Evolutionary conservation across 1,140 invertebrate species (phyloP).

Genomic region (Ceratoteleas bidentatus): DNA sequence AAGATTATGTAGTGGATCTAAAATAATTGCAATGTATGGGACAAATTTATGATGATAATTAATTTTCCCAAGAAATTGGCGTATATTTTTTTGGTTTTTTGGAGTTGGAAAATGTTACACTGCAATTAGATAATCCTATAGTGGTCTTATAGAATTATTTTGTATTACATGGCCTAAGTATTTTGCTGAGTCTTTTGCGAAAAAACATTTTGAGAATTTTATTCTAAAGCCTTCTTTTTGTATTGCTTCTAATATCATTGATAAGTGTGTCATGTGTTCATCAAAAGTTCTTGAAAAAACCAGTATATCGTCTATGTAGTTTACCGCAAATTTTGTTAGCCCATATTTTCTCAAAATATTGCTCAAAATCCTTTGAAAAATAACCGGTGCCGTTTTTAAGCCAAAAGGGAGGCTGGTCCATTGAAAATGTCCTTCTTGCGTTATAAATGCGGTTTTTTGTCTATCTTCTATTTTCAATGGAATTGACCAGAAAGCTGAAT

Average conservation of each 20-base stretch:
- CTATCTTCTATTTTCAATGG: constrained; percentile 70
- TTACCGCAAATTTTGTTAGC: constrained; percentile 45
- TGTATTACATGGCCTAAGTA: constrained; percentile 41
- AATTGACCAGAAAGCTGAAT: constrained; percentile 78
- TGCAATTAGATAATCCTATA: constrained; percentile 56
- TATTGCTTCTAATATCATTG: constrained; percentile 46
- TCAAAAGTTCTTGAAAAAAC: constrained; percentile 61
- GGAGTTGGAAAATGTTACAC: constrained; percentile 55
- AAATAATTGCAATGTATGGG: constrained; percentile 18
- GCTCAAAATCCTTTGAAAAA: constrained; percentile 50
- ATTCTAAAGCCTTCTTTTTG: constrained; percentile 45
- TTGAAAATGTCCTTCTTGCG: constrained; percentile 63
- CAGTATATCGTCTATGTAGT: constrained; percentile 61
- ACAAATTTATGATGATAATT: constrained; percentile 55
- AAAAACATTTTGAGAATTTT: constrained; percentile 43
- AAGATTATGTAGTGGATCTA: constrained; percentile 56
- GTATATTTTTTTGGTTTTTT: constrained; percentile 49
- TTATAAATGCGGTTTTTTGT: constrained; percentile 70
- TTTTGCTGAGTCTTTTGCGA: constrained; percentile 13
- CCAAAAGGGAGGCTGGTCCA: constrained; percentile 68
- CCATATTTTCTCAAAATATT: constrained; percentile 64
- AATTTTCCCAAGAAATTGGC: constrained; percentile 64
- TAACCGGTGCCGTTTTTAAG: constrained; percentile 64
- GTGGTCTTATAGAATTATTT: constrained; percentile 30
- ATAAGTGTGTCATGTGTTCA: constrained; percentile 53